Evolutionary conservation across 2,797 vertebrate species (phyloP).

Genomic region (Halcyon chelicuti): DNA sequence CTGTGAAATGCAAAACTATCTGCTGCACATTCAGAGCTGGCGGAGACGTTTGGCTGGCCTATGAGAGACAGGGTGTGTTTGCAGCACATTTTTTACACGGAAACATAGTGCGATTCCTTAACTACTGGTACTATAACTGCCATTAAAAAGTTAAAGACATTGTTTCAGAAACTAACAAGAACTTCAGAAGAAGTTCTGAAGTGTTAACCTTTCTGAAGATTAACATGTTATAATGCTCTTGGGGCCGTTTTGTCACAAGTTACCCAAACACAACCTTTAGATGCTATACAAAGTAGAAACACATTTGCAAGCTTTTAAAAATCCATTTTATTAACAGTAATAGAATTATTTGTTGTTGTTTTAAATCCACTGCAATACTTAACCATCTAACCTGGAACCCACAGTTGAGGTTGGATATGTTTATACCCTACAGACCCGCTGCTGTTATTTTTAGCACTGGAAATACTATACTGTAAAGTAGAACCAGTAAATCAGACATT

Average conservation of each 20-base stretch:
- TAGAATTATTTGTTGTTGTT: not conserved
- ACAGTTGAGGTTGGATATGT: not conserved
- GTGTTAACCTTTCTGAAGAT: not conserved
- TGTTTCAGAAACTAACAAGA: not conserved
- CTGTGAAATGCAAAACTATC: not conserved
- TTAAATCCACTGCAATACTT: not conserved
- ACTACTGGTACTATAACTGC: not conserved
- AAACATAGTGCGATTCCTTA: not conserved
- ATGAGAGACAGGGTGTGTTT: not conserved
- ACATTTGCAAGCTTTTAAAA: not conserved
- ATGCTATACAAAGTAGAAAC: not conserved
- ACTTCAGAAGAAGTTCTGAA: not conserved
- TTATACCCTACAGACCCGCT: not conserved
- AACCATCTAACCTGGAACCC: not conserved
- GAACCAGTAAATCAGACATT: not conserved
- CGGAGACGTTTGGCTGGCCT: not conserved
- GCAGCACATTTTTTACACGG: not conserved
- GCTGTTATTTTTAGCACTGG: slow-evolving; percentile 52
- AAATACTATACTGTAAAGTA: slow-evolving; percentile 7
- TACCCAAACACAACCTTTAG: not conserved
- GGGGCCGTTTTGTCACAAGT: not conserved
- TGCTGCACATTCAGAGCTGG: not conserved
- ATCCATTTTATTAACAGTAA: not conserved
- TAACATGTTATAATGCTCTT: not conserved
- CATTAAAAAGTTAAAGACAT: not conserved